Evolutionary conservation across 2,888 invertebrate genomes (phyloP), one percentile per base, ranked within the genome.

Genomic region (Dorcus parallelipipedus): DNA sequence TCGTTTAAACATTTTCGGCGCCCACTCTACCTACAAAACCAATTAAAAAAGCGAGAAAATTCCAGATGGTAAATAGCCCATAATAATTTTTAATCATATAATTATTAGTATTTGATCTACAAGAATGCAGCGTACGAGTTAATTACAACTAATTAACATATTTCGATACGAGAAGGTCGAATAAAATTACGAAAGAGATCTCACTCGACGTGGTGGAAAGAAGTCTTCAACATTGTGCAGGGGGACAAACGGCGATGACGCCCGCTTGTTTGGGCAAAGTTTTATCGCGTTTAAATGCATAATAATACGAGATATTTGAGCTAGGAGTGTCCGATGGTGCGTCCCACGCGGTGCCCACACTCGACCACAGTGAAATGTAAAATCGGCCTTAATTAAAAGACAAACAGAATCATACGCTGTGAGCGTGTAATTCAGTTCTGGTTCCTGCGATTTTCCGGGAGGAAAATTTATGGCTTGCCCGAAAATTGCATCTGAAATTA

Each of bases 261-360:
- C 38, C 9, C 17, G 33, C 45, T 45, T 45, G 49, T 58, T 58
- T 58, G 54, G 54, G 54, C 50, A 53, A 53, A 58, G 58, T 62
- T 64, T 57, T 60, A 64, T 63, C 61, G 56, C 54, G 60, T 63
- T 65, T 60, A 61, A 62, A 65, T 62, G 61, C 57, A 61, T 54
- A 33, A 63, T 62, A 63, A 66, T 63, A 64, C 64, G 60, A 62
- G 64, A 66, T 66, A 65, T 64, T 66, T 66, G 64, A 64, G 60
- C 64, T 66, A 66, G 66, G 66, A 65, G 66, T 66, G 66, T 64
- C 62, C 59, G 56, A 60, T 54, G 55, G 56, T 56, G 38, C 56
- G 39, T 14, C 56, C 56, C 56, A 56, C 56, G 52, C 58, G 40
- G 58, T 60, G 56, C 64, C 66, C 64, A 65, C 64, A 58, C 60